phyloP scores from a whole-genome alignment of 1,140 invertebrate genomes.

The Steinernema feltiae region DNA sequence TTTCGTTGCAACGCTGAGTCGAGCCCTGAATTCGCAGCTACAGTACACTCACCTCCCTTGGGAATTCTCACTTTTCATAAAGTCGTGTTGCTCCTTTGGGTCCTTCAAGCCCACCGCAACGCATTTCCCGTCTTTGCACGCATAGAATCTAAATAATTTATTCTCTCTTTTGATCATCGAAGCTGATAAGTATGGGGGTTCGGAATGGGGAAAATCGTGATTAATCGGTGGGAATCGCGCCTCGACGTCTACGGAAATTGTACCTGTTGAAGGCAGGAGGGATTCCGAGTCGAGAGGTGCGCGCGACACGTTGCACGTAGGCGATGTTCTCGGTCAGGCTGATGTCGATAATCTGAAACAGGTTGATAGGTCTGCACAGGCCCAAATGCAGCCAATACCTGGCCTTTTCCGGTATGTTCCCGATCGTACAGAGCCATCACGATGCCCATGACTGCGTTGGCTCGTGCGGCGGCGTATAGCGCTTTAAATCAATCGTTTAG shows the following conservation, averaged over 20 bases:
- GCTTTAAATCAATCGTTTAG: no score
- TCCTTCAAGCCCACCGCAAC: not conserved
- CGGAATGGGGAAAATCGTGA: no score
- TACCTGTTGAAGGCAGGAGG: not conserved
- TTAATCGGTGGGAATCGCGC: not conserved
- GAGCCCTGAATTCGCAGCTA: not conserved
- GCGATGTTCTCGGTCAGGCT: not conserved
- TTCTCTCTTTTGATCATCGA: not conserved
- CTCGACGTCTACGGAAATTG: not conserved
- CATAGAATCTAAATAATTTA: not conserved
- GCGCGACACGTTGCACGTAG: not conserved
- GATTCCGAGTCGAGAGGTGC: not conserved
- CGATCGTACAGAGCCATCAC: not conserved
- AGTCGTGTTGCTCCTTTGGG: not conserved
- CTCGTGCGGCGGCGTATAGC: not conserved
- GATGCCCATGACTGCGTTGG: not conserved
- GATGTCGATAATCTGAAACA: not conserved
- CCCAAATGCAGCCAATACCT: not conserved
- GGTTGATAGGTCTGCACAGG: no score
- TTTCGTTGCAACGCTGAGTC: not conserved
- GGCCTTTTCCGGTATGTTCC: not conserved
- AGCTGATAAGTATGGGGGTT: no score
- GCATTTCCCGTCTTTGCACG: not conserved
- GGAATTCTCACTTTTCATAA: not conserved
- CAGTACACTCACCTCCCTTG: not conserved